Percentiles rank a stretch among this genome's conserved stretches.
phyloP scores from a whole-genome alignment of 1,140 invertebrate species.

The Tetragnatha versicolor region DNA sequence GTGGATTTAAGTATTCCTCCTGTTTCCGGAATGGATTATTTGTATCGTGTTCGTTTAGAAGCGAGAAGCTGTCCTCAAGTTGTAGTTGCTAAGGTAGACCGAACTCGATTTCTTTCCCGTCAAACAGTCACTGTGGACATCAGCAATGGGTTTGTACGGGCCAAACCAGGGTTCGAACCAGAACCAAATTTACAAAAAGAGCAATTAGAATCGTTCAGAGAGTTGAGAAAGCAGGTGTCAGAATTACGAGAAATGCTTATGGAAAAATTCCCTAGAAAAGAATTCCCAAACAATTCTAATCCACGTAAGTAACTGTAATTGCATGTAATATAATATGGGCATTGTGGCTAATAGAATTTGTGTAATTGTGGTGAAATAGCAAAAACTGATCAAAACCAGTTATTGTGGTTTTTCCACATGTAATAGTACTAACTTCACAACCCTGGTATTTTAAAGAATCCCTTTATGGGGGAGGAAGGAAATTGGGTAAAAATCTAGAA shows the following conservation, averaged over 20 bases:
- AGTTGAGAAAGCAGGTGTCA: background rate
- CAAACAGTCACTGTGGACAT: slow-evolving; percentile 62
- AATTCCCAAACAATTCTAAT: slow-evolving; percentile 2
- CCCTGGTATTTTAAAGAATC: background rate
- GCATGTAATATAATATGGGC: too few species aligned
- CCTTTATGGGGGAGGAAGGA: background rate
- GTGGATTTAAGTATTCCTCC: slow-evolving; percentile 1
- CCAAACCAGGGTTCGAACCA: slow-evolving; percentile 16
- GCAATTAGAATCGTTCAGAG: background rate
- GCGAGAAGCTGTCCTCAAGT: slow-evolving; percentile 67
- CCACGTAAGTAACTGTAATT: too few species aligned
- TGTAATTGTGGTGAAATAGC: slow-evolving; percentile 2
- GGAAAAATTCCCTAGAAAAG: background rate
- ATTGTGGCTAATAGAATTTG: background rate
- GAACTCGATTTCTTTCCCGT: slow-evolving; percentile 60
- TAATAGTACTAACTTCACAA: background rate
- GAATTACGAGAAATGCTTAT: background rate
- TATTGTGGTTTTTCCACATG: background rate
- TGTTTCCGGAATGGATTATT: slow-evolving; percentile 17
- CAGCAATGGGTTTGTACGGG: slow-evolving; percentile 19
- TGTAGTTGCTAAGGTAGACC: slow-evolving; percentile 67
- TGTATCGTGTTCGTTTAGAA: slow-evolving; percentile 63
- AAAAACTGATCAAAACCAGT: background rate
- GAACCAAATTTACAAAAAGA: slow-evolving; percentile 4
- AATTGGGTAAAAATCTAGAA: too few species aligned